phyloP scores from a whole-genome alignment of 1,140 invertebrate genomes.

The Cylas formicarius region DNA sequence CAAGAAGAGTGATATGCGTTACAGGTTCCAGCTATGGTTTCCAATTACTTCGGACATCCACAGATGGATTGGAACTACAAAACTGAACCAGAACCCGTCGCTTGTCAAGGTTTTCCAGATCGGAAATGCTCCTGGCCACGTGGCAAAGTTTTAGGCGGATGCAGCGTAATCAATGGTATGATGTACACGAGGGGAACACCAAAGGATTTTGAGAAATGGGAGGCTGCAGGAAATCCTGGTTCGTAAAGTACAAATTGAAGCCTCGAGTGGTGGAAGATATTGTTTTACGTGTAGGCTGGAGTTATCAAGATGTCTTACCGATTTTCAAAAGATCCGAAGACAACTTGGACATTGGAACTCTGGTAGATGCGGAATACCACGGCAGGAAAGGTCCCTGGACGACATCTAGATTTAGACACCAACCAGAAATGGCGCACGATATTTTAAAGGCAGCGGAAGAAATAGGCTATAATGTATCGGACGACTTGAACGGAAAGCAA shows the following conservation, averaged over 20 bases:
- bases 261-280: no score
- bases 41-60: constrained; percentile 47
- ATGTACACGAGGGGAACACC: constrained; percentile 66
- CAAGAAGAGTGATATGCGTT: no score
- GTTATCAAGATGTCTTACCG: constrained; percentile 46
- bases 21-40: constrained; percentile 48
- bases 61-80: constrained; percentile 59
- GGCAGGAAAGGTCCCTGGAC: constrained; percentile 44
- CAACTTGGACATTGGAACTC: constrained; percentile 46
- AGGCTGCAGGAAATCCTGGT: constrained; percentile 34
- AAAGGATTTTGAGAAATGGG: constrained; percentile 66
- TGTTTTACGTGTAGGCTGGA: constrained; percentile 38
- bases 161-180: constrained; percentile 62
- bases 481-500: constrained; percentile 52
- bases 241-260: no score
- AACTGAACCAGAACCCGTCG: constrained; percentile 55
- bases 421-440: constrained; percentile 46
- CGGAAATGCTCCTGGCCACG: constrained; percentile 49
- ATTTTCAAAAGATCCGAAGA: constrained; percentile 50
- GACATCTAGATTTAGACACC: constrained; percentile 47
- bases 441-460: constrained; percentile 55
- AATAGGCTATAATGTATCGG: constrained; percentile 46
- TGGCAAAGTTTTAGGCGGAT: constrained; percentile 55
- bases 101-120: constrained; percentile 47
- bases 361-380: constrained; percentile 42